Percentiles rank a stretch among this genome's conserved stretches.
phyloP scores from a whole-genome alignment of 2,888 invertebrate genomes.

The Altica lythri region DNA sequence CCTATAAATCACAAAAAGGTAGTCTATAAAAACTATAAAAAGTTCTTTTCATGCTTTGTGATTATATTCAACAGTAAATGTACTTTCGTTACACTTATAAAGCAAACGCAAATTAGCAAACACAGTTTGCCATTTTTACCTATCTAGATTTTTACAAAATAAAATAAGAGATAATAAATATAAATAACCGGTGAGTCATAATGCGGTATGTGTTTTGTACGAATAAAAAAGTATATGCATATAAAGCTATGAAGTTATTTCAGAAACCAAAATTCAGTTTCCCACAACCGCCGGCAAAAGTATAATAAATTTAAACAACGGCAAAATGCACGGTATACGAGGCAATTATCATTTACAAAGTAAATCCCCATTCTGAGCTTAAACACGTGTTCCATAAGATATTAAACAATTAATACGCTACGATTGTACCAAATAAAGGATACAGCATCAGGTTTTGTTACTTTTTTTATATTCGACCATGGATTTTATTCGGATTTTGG shows the following conservation, averaged over 20 bases:
- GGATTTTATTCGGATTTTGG: slow-evolving; percentile 53
- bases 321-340: slow-evolving; percentile 42
- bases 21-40: too few relatives aligned
- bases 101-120: too few relatives aligned
- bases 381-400: slow-evolving; percentile 57
- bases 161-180: too few relatives aligned
- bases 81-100: too few relatives aligned
- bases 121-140: too few relatives aligned
- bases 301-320: slow-evolving; percentile 40
- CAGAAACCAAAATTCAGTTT: slow-evolving; percentile 26
- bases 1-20: too few relatives aligned
- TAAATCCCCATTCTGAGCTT: slow-evolving; percentile 55
- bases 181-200: too few relatives aligned
- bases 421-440: slow-evolving; percentile 39
- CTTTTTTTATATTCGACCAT: slow-evolving; percentile 50
- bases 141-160: too few relatives aligned
- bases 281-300: slow-evolving; percentile 20
- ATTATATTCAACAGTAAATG: too few relatives aligned
- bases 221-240: background rate
- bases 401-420: slow-evolving; percentile 56
- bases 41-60: too few relatives aligned
- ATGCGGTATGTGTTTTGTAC: too few relatives aligned
- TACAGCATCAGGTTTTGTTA: slow-evolving; percentile 42
- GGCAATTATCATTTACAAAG: slow-evolving; percentile 58
- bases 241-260: slow-evolving; percentile 12